Conservation (phyloP, 2,797 vertebrate genomes). For the Bryconaethiops microstoma region DNA sequence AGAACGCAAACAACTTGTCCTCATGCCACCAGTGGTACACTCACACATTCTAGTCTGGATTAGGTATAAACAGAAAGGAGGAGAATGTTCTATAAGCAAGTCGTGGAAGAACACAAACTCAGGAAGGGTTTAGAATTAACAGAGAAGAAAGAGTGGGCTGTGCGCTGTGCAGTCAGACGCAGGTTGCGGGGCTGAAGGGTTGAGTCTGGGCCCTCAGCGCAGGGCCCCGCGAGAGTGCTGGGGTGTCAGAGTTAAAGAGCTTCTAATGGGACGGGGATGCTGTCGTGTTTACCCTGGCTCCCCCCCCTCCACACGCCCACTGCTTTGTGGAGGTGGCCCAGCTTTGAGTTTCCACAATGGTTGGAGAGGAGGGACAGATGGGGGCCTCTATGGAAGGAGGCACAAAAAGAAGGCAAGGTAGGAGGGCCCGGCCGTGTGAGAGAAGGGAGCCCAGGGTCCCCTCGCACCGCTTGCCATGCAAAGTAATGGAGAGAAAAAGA, state of each 20-base stretch:
- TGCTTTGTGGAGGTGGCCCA: constrained; percentile 80
- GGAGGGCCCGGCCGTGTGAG: constrained; percentile 72
- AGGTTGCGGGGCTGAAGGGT: constrained; percentile 60
- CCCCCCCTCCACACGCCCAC: constrained; percentile 73
- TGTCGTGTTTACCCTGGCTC: constrained; percentile 80
- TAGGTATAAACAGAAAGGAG: neutral
- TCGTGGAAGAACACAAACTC: constrained; percentile 18
- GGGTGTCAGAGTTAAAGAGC: constrained; percentile 84
- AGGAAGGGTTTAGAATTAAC: constrained; percentile 31
- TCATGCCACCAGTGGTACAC: neutral
- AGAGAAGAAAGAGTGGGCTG: constrained; percentile 33
- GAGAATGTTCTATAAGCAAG: neutral
- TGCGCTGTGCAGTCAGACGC: constrained; percentile 69
- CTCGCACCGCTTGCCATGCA: constrained; percentile 54
- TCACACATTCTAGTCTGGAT: neutral
- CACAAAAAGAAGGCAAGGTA: constrained; percentile 79
- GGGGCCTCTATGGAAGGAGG: constrained; percentile 75
- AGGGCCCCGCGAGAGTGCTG: constrained; percentile 62
- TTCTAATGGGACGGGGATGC: constrained; percentile 85
- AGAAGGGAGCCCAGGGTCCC: constrained; percentile 57
- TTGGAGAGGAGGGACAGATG: constrained; percentile 82
- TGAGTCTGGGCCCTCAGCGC: constrained; percentile 44
- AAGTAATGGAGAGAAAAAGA: constrained; percentile 62
- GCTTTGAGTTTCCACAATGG: constrained; percentile 79
- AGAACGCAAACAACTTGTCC: neutral